phyloP scores from a whole-genome alignment of 2,888 invertebrate species.

The Peribatodes rhomboidaria region DNA sequence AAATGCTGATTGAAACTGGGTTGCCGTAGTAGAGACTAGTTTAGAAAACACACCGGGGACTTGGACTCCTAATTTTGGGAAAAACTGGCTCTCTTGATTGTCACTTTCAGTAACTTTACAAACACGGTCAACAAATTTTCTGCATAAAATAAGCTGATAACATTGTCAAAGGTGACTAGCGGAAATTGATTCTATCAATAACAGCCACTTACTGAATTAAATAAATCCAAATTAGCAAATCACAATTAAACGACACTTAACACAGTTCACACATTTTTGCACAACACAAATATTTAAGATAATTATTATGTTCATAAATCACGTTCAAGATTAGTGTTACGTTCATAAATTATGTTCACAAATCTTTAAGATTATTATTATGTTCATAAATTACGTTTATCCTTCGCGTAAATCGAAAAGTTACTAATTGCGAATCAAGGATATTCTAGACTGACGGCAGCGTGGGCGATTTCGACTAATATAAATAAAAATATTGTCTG shows the following conservation, averaged over 20 bases:
- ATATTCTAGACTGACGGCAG: constrained; percentile 68
- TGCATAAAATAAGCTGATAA: neutral
- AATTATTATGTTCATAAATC: too few species aligned
- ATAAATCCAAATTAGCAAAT: constrained; percentile 3
- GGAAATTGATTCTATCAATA: neutral
- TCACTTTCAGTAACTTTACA: neutral
- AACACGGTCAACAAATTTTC: neutral
- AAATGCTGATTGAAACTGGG: constrained; percentile 73
- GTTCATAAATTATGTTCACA: constrained; percentile 58
- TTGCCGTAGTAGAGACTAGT: constrained; percentile 47
- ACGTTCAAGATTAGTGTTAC: too few species aligned
- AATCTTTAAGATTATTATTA: neutral
- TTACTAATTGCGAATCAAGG: constrained; percentile 67
- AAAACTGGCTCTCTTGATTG: neutral
- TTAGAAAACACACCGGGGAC: constrained; percentile 14
- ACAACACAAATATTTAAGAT: neutral
- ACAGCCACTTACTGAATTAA: constrained; percentile 7
- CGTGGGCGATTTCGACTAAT: constrained; percentile 69
- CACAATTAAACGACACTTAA: neutral
- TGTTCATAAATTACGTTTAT: constrained; percentile 57
- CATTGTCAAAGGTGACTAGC: neutral
- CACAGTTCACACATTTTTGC: neutral
- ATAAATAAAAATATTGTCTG: constrained; percentile 72
- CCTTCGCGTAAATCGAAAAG: constrained; percentile 52
- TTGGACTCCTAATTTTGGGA: constrained; percentile 5